Percentiles rank a stretch among this genome's conserved stretches.
Evolutionary conservation across 2,888 invertebrate genomes (phyloP).

Genomic region (Scelioninae gen. 1): DNA sequence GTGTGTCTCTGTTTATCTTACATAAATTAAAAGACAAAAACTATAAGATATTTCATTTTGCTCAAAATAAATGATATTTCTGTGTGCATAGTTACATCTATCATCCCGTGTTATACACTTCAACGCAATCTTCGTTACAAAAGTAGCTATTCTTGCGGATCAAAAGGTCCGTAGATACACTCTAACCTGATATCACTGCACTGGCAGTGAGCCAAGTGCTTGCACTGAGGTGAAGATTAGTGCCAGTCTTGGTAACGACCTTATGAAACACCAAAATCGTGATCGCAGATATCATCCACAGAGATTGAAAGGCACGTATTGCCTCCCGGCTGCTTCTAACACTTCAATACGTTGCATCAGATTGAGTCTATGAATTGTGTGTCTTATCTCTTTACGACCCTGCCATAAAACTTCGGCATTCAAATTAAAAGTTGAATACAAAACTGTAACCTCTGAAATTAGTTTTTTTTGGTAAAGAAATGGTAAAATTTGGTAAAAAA

Average conservation of each 20-base stretch:
- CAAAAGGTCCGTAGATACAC: slow-evolving; percentile 67
- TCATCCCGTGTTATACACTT: slow-evolving; percentile 22
- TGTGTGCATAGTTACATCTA: not conserved
- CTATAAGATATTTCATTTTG: too few relatives aligned
- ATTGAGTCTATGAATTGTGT: not conserved
- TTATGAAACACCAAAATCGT: slow-evolving; percentile 79
- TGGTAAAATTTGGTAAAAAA: too few relatives aligned
- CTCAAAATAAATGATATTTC: too few relatives aligned
- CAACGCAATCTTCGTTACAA: slow-evolving; percentile 29
- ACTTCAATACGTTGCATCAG: too few relatives aligned
- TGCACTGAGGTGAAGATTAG: slow-evolving; percentile 79
- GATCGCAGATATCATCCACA: slow-evolving; percentile 77
- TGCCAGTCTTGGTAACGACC: slow-evolving; percentile 79
- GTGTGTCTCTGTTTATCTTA: too few relatives aligned
- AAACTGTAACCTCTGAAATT: too few relatives aligned
- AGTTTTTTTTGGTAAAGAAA: too few relatives aligned
- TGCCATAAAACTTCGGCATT: not conserved
- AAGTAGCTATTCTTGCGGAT: slow-evolving; percentile 43
- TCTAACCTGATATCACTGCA: slow-evolving; percentile 75
- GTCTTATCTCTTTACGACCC: slow-evolving; percentile 6
- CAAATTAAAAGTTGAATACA: not conserved
- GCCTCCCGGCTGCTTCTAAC: slow-evolving; percentile 21
- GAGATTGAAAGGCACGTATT: slow-evolving; percentile 79
- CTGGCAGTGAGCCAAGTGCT: slow-evolving; percentile 78
- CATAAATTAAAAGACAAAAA: too few relatives aligned